Percentiles rank a stretch among this genome's conserved stretches.
Conservation (phyloP, 2,113 vertebrate species). For the Martes martes region DNA sequence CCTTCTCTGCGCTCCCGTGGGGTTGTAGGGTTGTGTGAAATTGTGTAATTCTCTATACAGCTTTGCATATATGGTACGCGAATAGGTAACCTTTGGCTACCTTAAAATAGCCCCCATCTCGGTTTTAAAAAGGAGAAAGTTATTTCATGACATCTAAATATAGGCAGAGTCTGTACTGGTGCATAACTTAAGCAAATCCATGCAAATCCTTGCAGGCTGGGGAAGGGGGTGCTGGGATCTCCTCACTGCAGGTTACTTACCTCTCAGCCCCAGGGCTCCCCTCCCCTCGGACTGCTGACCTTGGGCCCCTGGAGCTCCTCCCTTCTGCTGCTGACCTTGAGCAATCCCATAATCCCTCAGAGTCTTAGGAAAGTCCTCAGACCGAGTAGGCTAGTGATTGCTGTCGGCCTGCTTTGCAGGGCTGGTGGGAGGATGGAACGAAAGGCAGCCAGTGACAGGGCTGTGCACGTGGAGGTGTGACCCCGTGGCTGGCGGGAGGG, state of each 20-base stretch:
- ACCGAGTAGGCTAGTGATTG: neutral
- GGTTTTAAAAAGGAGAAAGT: slow-evolving; percentile 26
- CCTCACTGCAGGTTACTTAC: neutral
- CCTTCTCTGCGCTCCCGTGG: neutral
- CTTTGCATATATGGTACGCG: neutral
- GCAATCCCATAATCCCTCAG: neutral
- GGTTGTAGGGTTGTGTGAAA: neutral
- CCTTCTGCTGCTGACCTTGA: neutral
- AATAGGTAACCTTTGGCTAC: slow-evolving; percentile 46
- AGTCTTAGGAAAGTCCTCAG: neutral
- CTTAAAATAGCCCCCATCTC: slow-evolving; percentile 46
- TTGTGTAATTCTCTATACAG: neutral
- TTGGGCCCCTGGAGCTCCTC: neutral
- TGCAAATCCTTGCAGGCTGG: slow-evolving; percentile 19
- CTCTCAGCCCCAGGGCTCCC: too few relatives aligned
- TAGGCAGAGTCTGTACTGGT: slow-evolving; percentile 28
- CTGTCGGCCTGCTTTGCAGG: neutral
- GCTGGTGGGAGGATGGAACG: neutral
- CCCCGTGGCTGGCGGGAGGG: neutral
- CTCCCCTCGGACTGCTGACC: neutral
- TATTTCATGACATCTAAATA: slow-evolving; percentile 58
- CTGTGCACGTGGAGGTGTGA: neutral
- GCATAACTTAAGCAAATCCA: slow-evolving; percentile 64
- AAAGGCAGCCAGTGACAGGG: neutral
- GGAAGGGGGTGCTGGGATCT: neutral